Conservation (phyloP, 2,888 invertebrate genomes). For the Andrena trimmerana region DNA sequence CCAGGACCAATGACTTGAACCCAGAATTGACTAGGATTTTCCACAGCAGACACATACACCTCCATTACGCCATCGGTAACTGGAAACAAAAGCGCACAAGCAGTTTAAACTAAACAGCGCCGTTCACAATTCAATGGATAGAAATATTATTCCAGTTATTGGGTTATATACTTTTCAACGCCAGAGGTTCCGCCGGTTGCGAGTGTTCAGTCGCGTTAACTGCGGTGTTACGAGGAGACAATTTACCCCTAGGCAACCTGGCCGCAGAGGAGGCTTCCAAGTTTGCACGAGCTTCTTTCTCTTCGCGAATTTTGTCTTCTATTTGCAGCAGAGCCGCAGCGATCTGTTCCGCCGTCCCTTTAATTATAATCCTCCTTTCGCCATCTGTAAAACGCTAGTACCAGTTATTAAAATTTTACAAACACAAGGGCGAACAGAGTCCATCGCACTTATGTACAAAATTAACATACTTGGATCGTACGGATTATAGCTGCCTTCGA, state of each 20-base stretch:
- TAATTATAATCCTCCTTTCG: constrained; percentile 83
- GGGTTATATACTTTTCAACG: constrained; percentile 51
- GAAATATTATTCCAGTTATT: constrained; percentile 9
- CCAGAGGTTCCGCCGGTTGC: constrained; percentile 33
- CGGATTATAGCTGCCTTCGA: constrained; percentile 83
- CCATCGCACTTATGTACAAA: constrained; percentile 40
- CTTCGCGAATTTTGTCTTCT: constrained; percentile 88
- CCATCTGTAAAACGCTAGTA: constrained; percentile 60
- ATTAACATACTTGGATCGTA: constrained; percentile 67
- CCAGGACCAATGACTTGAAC: constrained; percentile 93
- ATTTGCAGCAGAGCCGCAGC: constrained; percentile 90
- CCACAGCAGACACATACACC: constrained; percentile 94
- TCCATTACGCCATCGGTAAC: constrained; percentile 88
- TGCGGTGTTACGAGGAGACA: constrained; percentile 61
- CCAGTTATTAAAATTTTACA: constrained; percentile 13
- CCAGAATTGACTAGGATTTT: constrained; percentile 93
- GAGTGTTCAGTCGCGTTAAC: constrained; percentile 41
- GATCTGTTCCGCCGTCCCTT: constrained; percentile 92
- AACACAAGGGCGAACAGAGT: constrained; percentile 56
- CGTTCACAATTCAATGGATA: background rate
- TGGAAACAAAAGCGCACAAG: constrained; percentile 1
- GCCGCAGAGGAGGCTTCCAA: constrained; percentile 62
- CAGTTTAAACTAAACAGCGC: background rate
- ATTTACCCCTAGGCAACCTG: constrained; percentile 72
- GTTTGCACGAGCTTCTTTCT: constrained; percentile 63